Conservation (phyloP, 2,113 vertebrate genomes). For the Ondatra zibethicus region DNA sequence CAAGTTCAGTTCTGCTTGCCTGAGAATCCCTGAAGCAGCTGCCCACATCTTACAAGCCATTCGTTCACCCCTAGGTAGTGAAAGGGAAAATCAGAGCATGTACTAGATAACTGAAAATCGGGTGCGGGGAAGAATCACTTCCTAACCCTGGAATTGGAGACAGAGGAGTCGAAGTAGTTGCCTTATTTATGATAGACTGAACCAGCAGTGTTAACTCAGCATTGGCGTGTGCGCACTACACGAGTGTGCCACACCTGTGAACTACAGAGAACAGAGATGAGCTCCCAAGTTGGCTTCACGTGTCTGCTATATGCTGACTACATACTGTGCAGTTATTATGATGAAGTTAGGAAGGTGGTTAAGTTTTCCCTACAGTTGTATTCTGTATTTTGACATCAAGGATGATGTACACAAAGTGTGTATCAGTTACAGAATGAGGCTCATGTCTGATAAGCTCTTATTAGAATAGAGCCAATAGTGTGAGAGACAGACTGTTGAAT, state of each 20-base stretch:
- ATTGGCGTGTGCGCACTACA: neutral
- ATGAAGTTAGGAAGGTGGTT: neutral
- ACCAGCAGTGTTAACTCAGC: neutral
- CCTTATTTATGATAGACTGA: neutral
- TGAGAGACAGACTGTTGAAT: neutral
- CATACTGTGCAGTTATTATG: neutral
- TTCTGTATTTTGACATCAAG: constrained; percentile 43
- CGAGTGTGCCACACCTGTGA: neutral
- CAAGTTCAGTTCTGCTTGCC: neutral
- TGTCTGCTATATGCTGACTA: neutral
- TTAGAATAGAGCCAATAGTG: neutral
- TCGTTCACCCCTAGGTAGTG: neutral
- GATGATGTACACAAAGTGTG: neutral
- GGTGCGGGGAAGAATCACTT: neutral
- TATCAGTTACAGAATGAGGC: constrained; percentile 12
- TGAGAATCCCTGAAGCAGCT: neutral
- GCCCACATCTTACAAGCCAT: neutral
- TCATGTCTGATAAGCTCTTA: constrained; percentile 13
- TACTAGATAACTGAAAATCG: neutral
- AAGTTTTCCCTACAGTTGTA: neutral
- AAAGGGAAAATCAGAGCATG: neutral
- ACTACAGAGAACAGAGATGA: neutral
- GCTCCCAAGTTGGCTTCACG: neutral
- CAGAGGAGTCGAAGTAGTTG: neutral
- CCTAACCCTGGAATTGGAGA: neutral